Evolutionary conservation across 2,113 vertebrate genomes (phyloP).

Genomic region (Anser brachyrhynchus): DNA sequence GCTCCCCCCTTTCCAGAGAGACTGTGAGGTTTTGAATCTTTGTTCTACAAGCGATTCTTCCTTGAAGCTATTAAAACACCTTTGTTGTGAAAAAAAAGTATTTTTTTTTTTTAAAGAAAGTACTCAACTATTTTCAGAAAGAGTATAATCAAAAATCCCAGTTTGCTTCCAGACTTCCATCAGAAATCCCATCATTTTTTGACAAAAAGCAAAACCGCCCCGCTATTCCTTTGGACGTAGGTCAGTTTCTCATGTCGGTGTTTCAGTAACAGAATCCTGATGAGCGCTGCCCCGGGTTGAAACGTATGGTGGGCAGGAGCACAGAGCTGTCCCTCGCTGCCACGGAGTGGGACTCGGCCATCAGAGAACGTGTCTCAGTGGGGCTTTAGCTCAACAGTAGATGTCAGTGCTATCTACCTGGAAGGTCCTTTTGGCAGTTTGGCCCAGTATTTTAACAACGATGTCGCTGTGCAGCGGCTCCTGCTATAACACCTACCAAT

Average conservation of each 20-base stretch:
- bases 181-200: neutral
- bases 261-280: neutral
- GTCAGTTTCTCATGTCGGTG: neutral
- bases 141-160: neutral
- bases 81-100: neutral
- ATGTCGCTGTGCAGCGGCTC: neutral
- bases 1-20: rapidly evolving
- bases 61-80: neutral
- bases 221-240: neutral
- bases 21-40: neutral
- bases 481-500: neutral
- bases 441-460: neutral
- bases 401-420: neutral
- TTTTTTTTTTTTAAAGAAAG: neutral
- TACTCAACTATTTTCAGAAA: neutral
- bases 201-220: neutral
- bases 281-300: neutral
- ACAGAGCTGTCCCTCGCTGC: neutral
- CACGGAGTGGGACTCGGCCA: neutral
- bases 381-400: neutral
- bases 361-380: neutral
- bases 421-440: neutral
- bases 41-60: neutral
- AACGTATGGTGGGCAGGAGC: neutral
- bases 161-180: neutral